Percentiles rank a stretch among this genome's conserved stretches.
phyloP scores from a whole-genome alignment of 2,888 invertebrate species.

The Morpho achilles region DNA sequence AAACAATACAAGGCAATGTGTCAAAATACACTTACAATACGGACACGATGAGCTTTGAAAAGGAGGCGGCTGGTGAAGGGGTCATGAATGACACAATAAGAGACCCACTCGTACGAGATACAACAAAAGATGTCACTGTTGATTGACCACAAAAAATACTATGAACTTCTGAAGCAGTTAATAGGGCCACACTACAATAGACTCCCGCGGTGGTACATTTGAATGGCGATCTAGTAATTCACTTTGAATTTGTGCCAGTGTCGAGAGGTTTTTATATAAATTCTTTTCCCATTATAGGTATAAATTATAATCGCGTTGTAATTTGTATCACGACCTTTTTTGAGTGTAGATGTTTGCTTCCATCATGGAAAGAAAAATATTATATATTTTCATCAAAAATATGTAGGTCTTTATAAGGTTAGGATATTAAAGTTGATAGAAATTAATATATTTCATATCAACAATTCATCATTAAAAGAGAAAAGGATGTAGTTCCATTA shows the following conservation, averaged over 20 bases:
- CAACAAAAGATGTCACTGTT: conserved; percentile 35
- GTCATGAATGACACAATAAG: conserved; percentile 32
- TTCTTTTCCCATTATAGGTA: conserved; percentile 8
- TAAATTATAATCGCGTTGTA: conserved; percentile 9
- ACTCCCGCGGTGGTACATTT: conserved; percentile 50
- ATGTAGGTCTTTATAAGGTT: too few relatives aligned
- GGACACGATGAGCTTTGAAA: conserved; percentile 53
- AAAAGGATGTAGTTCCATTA: too few relatives aligned
- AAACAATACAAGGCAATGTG: conserved; percentile 71
- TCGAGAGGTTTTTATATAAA: conserved; percentile 14
- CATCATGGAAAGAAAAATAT: too few relatives aligned
- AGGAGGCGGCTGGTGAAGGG: conserved; percentile 26
- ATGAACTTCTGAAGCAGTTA: conserved; percentile 78
- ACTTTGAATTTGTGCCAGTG: conserved; percentile 52
- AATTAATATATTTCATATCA: too few relatives aligned
- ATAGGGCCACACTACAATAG: conserved; percentile 56
- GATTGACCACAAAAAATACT: conserved; percentile 55
- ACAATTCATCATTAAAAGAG: too few relatives aligned
- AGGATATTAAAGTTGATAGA: too few relatives aligned
- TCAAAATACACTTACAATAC: conserved; percentile 66
- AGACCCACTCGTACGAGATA: conserved; percentile 39
- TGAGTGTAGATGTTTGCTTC: background rate
- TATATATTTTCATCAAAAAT: background rate
- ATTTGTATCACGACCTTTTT: background rate
- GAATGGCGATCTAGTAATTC: conserved; percentile 58